A percentile compares a stretch with the other conserved stretches of the same genome.
These are phyloP conservation scores for Enteromius afrohamiltoni DNA, from an alignment of 2,797 vertebrate species.

Conservation along the genomic window DNA sequence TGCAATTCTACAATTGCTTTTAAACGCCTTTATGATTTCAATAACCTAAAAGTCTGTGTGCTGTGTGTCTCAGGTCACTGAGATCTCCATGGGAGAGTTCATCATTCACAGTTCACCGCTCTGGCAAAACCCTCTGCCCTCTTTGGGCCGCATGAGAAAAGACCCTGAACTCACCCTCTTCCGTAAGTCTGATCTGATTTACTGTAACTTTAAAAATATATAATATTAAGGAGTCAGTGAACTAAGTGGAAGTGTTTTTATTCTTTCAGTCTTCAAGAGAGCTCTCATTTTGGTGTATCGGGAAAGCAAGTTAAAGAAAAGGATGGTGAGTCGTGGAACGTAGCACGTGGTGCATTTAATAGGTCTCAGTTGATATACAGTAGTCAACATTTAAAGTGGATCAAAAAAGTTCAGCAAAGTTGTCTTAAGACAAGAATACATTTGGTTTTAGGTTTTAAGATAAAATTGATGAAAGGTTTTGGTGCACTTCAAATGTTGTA, in stretches of 20 bases:
- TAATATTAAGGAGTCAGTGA: neutral
- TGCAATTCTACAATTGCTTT: neutral
- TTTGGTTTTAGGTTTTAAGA: too few species aligned
- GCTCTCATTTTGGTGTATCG: conserved; percentile 91
- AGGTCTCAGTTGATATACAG: neutral
- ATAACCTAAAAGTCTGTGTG: neutral
- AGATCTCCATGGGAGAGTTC: conserved; percentile 95
- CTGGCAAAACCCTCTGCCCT: conserved; percentile 90
- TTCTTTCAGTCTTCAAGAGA: conserved; percentile 87
- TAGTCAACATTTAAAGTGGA: too few species aligned
- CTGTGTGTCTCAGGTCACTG: conserved; percentile 80
- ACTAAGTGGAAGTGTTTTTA: conserved; percentile 35
- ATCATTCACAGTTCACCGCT: conserved; percentile 86
- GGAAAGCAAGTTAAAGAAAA: conserved; percentile 92
- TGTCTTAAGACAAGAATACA: too few species aligned
- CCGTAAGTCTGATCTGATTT: conserved; percentile 71
- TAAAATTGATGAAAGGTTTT: too few species aligned
- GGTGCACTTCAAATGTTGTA: neutral
- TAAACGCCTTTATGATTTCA: neutral
- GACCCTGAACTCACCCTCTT: conserved; percentile 90
- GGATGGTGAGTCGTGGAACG: conserved; percentile 81
- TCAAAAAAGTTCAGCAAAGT: too few species aligned
- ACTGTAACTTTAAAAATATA: neutral
- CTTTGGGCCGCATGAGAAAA: conserved; percentile 86
- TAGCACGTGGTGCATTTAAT: neutral